Base-by-base conservation (phyloP, 2,113 vertebrate genomes). In the Gymnogyps californianus region DNA sequence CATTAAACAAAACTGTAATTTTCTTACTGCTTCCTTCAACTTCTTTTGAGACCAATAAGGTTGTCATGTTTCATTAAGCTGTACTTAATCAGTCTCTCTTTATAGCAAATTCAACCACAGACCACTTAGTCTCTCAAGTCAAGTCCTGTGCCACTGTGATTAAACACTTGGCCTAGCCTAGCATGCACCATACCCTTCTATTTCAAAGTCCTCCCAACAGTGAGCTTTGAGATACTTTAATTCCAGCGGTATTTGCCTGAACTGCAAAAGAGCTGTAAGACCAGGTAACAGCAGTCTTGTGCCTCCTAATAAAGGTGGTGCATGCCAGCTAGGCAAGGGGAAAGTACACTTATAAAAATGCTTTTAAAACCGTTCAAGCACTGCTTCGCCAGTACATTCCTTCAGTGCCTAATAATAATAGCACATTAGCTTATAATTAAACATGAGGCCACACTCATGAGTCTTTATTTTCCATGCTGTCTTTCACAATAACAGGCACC, bases 391-490 rank as follows among this genome's bases (percentile, higher is more conserved):
- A 88, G 75, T 91, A 16, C 79, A 88, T 96, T 97, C 96, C 84
- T 96, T 75, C 46, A 25, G 52, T 90, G 67, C 82, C 79, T 91
- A 94, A 94, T 95, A 97, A 94, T 91, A 90, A 91, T 55, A 65
- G 66, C 67, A 70, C 67, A 88, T 97, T 93, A 96, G 91, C 93
- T 91, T 95, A 91, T 97, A 96, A 97, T 97, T 97, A 96, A 94
- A 83, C 66, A 81, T 91, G 87, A 96, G 55, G 96, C 95, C 87
- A 74, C 91, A 86, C 75, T 96, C 75, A 59, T 74, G 84, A 94
- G 90, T 80, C 85, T 82, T 77, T 86, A 34, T 95, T 96, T 94
- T 95, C 94, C 75, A 58, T 52, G 79, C 66, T 6, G 6, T 32
- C 92, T 97, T 97, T 97, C 91, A 93, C 83, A 97, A 97, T 42